Evolutionary conservation across 2,888 invertebrate genomes (phyloP), one percentile per base, ranked within the genome.

Genomic region (Stenoptilia bipunctidactyla): DNA sequence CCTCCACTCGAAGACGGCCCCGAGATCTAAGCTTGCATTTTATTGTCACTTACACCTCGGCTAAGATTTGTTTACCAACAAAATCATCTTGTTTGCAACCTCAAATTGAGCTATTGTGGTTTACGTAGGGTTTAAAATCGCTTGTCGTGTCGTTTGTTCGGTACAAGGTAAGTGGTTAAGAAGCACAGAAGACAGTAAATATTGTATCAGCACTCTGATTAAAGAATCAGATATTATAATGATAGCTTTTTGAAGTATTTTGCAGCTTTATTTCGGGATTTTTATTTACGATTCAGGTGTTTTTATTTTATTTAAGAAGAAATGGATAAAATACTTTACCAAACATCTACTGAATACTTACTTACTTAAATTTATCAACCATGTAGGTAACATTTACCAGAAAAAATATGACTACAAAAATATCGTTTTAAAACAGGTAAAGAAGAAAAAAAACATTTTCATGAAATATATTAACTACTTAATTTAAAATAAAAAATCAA

Each of bases 11-110:
- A 80, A 80, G 83, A 80, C 79, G 82, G 74, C 70, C 69, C 62
- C 71, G 77, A 74, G 68, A 74, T 70, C 70, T 76, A 76, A 79
- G 73, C 74, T 75, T 63, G 72, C 76, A 62, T 79, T 82, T 79
- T 82, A 77, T 80, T 80, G 82, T 80, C 82, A 80, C 80, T 80
- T 80, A 82, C 71, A 79, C 77, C 79, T 67, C 58, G 50, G 43
- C 70, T 58, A 70, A 73, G 68, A 67, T 74, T 74, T 69, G 65
- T 73, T 73, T 68, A 60, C 63, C 49, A 49, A 55, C 54, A 45
- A 52, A 62, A 61, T 47, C 47, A 54, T 55, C 50, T 55, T 48
- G 46, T 46, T 51, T 45, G 47, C 52, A 52, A 58, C 46, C 56
- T 52, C 49, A 38, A 20, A 44, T 45, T 40, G 42, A 51, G 54